Base-by-base conservation (phyloP, 2,797 vertebrate genomes). In the Acrossocheilus wenchowensis region DNA sequence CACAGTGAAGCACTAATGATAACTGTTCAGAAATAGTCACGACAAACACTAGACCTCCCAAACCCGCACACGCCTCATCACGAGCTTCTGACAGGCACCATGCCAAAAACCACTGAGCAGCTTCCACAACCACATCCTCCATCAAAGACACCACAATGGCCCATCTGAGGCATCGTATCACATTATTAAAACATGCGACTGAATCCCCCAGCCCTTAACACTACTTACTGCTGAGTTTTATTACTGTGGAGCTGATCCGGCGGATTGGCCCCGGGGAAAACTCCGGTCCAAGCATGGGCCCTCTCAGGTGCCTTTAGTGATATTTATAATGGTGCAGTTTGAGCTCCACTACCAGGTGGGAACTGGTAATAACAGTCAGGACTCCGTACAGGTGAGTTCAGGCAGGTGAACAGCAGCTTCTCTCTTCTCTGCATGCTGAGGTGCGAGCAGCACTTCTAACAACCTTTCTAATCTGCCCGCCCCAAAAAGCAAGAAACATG, bases 401-500 rank as follows among this genome's bases (percentile, higher is more conserved):
- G 78, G 52, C 80, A 85, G 78, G 77, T 87, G 71, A 86, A 84
- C 60, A 36, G 15, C 73, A 83, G 57, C 79, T 83, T 85, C 64
- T 88, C 39, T 89, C 83, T 89, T 84, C 89, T 87, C 79, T 89
- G 88, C 87, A 86, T 85, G 89, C 85, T 71, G 74, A 89, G 78
- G 82, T 86, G 64, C 14, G 78, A 88, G 86, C 82, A 85, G 87
- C 89, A 89, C n/a, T 88, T 78, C 82, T 77, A 77, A 85, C 71
- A 78, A 75, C 69, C 82, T 87, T 88, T 87, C 82, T 72, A 84
- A 64, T 83, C 78, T 86, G 78, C 82, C 36, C 15, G 30, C 91
- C 84, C 90, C 87, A 90, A 93, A 93, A 93, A 91, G 87, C 64
- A 90, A 64, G 71, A 89, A 91, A 88, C 91, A 82, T 72, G 62